Conservation (phyloP, 2,113 vertebrate genomes). For the Phodopus roborovskii region DNA sequence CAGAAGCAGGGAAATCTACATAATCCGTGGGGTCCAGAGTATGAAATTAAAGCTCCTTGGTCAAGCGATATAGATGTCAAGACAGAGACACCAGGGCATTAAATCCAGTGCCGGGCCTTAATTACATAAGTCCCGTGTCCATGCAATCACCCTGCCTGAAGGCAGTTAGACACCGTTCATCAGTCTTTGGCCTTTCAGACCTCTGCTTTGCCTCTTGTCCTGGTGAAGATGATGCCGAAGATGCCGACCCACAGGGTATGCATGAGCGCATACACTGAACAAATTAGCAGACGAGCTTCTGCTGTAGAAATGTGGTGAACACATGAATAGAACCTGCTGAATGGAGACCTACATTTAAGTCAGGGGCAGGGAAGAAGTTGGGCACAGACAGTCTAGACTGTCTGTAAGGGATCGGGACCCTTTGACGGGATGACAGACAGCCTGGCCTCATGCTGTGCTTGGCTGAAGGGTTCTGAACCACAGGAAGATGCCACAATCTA, state of each 20-base stretch:
- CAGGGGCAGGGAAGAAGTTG: fast-evolving
- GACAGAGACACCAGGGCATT: neutral
- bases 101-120: fast-evolving
- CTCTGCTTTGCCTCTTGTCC: neutral
- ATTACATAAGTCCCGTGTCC: fast-evolving
- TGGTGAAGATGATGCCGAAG: neutral
- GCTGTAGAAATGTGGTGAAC: too few species aligned
- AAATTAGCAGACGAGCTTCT: neutral
- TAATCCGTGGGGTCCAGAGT: neutral
- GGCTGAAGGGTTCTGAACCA: neutral
- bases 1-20: neutral
- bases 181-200: neutral
- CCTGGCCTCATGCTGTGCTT: neutral
- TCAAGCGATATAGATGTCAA: neutral
- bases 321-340: neutral
- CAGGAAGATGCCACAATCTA: neutral
- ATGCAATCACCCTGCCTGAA: fast-evolving
- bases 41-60: neutral
- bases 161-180: neutral
- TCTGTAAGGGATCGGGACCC: neutral
- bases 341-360: neutral
- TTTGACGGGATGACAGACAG: neutral
- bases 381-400: neutral
- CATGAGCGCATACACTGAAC: neutral
- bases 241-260: fast-evolving